Base-by-base conservation (phyloP, 2,113 vertebrate genomes). In the Tychaedon coryphoeus region DNA sequence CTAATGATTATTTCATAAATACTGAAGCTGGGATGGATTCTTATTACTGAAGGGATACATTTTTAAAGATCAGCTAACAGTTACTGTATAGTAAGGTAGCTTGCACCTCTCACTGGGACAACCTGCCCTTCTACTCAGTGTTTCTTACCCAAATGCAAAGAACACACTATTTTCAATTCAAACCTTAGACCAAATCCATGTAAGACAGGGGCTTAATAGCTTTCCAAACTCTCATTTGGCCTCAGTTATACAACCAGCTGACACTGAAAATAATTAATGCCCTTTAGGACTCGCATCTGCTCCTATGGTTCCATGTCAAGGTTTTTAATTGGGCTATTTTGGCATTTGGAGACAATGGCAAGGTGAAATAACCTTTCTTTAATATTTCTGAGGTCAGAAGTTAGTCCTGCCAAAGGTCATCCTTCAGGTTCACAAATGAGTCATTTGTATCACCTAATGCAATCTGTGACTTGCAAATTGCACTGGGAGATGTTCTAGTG, bases 311-410 rank as follows among this genome's bases (percentile, higher is more conserved):
- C 98, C 98, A 98, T 98, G 98, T 98, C 98, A 98, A 97, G 98
- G 97, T 98, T 98, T 98, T 98, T 98, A 99, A 99, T 99, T 98
- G 98, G 98, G 98, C 98, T 98, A 98, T 98, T 99, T 99, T 98
- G 98, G 98, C 98, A 98, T 98, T 98, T 98, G 98, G 98, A 98
- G 98, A 98, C 98, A 98, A 98, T 98, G 98, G 98, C 98, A 98
- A 98, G 98, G 98, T 98, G 98, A 98, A 98, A 98, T 98, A 98
- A 98, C 98, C 98, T 98, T 98, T 98, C 98, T 98, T 98, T 98
- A 98, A 98, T 98, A 98, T 98, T 98, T 98, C 97, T 97, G 97
- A 98, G 98, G 98, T 98, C 98, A 98, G 98, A 98, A 98, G 98
- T 98, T 97, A 97, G 96, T 97, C 96, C 97, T 97, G 98, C 97